Conservation (phyloP, 2,113 vertebrate species). For the Redunca redunca region DNA sequence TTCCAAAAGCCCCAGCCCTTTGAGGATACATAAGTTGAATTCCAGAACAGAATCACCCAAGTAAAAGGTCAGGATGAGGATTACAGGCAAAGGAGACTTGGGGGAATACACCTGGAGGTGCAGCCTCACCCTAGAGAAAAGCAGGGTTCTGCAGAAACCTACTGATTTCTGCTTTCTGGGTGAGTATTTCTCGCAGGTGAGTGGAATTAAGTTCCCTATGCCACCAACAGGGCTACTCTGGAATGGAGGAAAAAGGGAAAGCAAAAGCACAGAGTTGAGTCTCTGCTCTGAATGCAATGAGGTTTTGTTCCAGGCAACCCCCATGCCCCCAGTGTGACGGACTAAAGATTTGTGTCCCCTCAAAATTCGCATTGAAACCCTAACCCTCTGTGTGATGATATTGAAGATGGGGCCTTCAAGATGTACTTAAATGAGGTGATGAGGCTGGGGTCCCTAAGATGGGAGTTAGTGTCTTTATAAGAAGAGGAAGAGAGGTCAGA, state of each 20-base stretch:
- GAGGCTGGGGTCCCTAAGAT: neutral
- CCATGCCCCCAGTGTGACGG: neutral
- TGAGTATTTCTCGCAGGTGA: neutral
- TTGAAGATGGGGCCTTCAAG: neutral
- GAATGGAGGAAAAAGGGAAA: neutral
- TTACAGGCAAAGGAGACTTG: neutral
- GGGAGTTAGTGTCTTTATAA: neutral
- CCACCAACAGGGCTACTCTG: neutral
- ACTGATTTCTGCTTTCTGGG: neutral
- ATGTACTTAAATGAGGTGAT: neutral
- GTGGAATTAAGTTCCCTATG: neutral
- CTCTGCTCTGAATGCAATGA: neutral
- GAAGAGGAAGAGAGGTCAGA: neutral
- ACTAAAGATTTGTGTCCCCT: neutral
- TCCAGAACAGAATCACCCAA: neutral
- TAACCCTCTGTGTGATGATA: no score
- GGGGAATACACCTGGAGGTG: neutral
- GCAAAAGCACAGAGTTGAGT: neutral
- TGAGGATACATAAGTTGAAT: neutral
- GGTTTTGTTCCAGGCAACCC: neutral
- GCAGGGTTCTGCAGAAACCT: neutral
- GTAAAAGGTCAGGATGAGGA: accelerated
- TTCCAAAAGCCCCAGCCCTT: neutral
- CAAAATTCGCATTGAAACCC: neutral
- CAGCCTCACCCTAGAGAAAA: neutral